A percentile compares a stretch with the other conserved stretches of the same genome.
These are phyloP conservation scores for Syrista parreyssii DNA, from an alignment of 2,888 invertebrate genomes.

Conservation along the genomic window DNA sequence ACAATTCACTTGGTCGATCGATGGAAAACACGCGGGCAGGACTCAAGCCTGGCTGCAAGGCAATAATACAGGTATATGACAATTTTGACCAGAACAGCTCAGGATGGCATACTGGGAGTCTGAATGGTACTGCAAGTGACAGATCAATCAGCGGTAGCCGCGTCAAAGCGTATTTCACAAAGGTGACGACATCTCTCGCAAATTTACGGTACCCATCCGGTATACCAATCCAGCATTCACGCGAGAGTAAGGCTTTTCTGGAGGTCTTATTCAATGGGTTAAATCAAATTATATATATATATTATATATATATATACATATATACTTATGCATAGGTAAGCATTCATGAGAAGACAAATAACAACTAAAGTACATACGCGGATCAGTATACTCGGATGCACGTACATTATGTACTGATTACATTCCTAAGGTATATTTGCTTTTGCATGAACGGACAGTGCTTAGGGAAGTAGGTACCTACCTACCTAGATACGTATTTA, in stretches of 20 bases:
- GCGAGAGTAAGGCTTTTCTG: background rate
- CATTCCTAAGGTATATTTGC: background rate
- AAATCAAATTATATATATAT: background rate
- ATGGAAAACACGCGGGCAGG: background rate
- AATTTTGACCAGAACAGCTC: background rate
- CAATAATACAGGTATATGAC: background rate
- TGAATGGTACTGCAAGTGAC: background rate
- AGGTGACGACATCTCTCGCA: background rate
- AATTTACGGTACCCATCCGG: background rate
- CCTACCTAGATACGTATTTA: background rate
- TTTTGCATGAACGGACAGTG: background rate
- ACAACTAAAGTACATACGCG: background rate
- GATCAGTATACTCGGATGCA: background rate
- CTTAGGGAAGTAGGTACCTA: background rate
- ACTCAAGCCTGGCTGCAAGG: background rate
- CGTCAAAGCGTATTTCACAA: background rate
- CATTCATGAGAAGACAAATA: background rate
- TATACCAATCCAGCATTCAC: background rate
- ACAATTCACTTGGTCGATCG: background rate
- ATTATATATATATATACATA: background rate
- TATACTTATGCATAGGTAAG: background rate
- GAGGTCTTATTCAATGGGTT: background rate
- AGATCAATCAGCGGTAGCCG: background rate
- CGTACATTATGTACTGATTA: background rate
- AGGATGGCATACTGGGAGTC: background rate